A percentile compares a stretch with the other conserved stretches of the same genome.
Conservation (phyloP, 2,888 invertebrate species). For the Cyaniris semiargus region DNA sequence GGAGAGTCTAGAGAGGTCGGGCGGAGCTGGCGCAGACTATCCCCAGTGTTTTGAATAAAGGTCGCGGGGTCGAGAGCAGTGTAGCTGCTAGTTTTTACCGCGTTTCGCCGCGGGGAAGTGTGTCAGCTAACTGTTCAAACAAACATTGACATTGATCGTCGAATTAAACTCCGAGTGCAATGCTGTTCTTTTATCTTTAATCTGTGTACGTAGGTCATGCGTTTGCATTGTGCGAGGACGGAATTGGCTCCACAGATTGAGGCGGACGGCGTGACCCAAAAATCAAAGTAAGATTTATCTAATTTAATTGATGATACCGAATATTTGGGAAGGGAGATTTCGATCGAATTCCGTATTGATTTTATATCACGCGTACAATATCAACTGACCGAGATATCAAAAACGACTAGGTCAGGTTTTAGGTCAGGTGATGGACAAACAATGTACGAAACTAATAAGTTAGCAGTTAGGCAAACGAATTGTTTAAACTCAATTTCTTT, state of each 20-base stretch:
- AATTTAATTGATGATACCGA: slow-evolving; percentile 21
- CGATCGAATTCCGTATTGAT: not conserved
- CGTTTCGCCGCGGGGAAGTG: slow-evolving; percentile 58
- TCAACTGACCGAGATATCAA: not conserved
- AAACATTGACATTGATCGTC: slow-evolving; percentile 69
- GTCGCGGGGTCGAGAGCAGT: slow-evolving; percentile 71
- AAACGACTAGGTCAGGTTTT: not conserved
- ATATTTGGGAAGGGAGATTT: not conserved
- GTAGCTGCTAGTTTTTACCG: slow-evolving; percentile 65
- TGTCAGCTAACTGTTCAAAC: slow-evolving; percentile 71
- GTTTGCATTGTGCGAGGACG: slow-evolving; percentile 45
- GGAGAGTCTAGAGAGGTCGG: slow-evolving; percentile 49
- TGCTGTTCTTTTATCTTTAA: slow-evolving; percentile 45
- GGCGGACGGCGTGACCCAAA: slow-evolving; percentile 37
- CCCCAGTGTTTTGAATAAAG: slow-evolving; percentile 68
- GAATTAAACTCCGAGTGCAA: slow-evolving; percentile 59
- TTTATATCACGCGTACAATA: not conserved
- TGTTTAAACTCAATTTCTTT: not conserved
- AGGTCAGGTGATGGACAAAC: not conserved
- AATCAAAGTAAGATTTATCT: slow-evolving; percentile 19
- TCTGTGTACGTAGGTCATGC: slow-evolving; percentile 47
- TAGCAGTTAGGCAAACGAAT: not conserved
- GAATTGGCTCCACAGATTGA: slow-evolving; percentile 46
- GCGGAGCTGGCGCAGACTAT: slow-evolving; percentile 52
- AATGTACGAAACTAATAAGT: not conserved